Conservation (phyloP, 2,797 vertebrate genomes). For the Amblyraja radiata region DNA sequence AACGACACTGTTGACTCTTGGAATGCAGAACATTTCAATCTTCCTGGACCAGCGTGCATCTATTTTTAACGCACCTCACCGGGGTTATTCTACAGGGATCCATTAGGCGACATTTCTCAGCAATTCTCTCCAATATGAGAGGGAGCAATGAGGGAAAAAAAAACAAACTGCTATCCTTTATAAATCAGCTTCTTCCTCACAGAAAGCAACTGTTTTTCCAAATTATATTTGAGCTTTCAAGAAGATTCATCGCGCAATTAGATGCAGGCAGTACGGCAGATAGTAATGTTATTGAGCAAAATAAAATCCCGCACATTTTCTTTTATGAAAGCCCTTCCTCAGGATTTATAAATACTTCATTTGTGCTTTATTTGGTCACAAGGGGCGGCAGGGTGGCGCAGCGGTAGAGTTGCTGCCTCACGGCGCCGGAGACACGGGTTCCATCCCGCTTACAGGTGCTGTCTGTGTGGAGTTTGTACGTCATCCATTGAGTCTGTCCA, state of each 20-base stretch:
- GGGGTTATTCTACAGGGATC: background rate
- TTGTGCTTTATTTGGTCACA: too few relatives aligned
- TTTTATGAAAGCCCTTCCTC: background rate
- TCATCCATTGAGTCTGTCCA: too few relatives aligned
- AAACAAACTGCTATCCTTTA: background rate
- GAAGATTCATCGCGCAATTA: background rate
- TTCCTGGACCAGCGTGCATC: background rate
- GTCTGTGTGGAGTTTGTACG: too few relatives aligned
- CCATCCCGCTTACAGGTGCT: too few relatives aligned
- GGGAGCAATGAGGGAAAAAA: background rate
- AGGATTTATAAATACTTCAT: background rate
- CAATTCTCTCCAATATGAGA: slow-evolving; percentile 14
- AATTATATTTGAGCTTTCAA: background rate
- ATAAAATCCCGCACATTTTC: background rate
- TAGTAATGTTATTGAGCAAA: background rate
- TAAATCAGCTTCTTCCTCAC: background rate
- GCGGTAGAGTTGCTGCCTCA: too few relatives aligned
- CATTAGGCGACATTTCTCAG: slow-evolving; percentile 25
- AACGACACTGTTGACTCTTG: background rate
- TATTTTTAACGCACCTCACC: slow-evolving; percentile 12
- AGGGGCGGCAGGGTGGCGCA: too few relatives aligned
- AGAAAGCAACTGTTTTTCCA: background rate
- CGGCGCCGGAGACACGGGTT: too few relatives aligned
- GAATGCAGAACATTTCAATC: background rate
- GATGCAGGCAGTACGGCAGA: background rate